These are phyloP conservation scores for Channallabes apus DNA, from an alignment of 2,797 vertebrate species.

Conservation along the genomic window DNA sequence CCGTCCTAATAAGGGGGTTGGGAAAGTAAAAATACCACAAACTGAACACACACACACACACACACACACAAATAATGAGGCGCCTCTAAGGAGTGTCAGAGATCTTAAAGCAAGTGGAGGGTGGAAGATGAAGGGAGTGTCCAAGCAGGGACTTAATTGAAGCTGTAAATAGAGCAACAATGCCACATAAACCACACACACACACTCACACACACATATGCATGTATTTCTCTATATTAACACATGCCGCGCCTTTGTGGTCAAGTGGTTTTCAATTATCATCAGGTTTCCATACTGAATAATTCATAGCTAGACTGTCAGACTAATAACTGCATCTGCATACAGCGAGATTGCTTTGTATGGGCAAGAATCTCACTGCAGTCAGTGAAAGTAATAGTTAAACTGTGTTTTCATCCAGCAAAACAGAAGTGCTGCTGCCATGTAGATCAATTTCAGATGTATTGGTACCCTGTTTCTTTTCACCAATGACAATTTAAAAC, in stretches of 20 bases:
- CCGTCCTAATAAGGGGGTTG: not conserved
- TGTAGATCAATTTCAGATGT: not conserved
- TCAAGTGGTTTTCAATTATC: slow-evolving; percentile 38
- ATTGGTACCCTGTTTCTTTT: not conserved
- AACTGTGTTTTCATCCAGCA: not conserved
- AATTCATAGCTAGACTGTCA: slow-evolving; percentile 14
- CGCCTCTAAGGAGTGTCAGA: slow-evolving; percentile 12
- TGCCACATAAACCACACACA: slow-evolving; percentile 45
- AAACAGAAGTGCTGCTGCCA: not conserved
- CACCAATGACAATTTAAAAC: not conserved
- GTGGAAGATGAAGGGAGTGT: slow-evolving; percentile 43
- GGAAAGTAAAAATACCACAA: slow-evolving; percentile 5
- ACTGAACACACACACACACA: not conserved
- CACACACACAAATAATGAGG: slow-evolving; percentile 3
- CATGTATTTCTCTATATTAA: slow-evolving; percentile 21
- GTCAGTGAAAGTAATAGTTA: not conserved
- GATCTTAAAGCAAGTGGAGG: slow-evolving; percentile 42
- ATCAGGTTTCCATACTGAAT: slow-evolving; percentile 20
- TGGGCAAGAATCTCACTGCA: not conserved
- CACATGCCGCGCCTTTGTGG: not conserved
- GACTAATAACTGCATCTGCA: not conserved
- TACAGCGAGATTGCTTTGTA: not conserved
- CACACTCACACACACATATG: slow-evolving; percentile 24
- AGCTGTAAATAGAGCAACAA: slow-evolving; percentile 50
- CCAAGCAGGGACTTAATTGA: slow-evolving; percentile 42